Conservation (phyloP, 2,113 vertebrate species). For the Hippocampus mohnikei region DNA sequence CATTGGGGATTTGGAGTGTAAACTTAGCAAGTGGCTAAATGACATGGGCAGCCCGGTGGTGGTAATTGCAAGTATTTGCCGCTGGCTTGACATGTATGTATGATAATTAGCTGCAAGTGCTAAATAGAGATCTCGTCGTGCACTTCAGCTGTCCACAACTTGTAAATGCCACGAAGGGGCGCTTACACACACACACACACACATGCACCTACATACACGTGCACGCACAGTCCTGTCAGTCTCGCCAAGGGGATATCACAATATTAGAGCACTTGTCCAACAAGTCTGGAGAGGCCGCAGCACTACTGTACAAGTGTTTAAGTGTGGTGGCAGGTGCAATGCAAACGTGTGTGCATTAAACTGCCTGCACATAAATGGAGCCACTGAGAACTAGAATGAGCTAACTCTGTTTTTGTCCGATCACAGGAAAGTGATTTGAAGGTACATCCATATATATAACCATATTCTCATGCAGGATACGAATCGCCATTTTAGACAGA, state of each 20-base stretch:
- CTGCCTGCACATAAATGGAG: constrained; percentile 17
- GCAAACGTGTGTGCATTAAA: constrained; percentile 20
- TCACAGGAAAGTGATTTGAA: too few relatives aligned
- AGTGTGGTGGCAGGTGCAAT: constrained; percentile 39
- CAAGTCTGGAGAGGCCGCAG: constrained; percentile 31
- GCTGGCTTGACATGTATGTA: constrained; percentile 33
- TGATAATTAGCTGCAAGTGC: constrained; percentile 66
- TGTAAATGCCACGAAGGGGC: constrained; percentile 67
- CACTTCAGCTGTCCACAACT: constrained; percentile 67
- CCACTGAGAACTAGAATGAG: not conserved
- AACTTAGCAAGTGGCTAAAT: constrained; percentile 55
- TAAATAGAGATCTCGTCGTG: constrained; percentile 69
- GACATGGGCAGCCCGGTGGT: constrained; percentile 35
- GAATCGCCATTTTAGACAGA: not conserved
- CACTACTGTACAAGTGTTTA: constrained; percentile 7
- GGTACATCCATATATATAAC: too few relatives aligned
- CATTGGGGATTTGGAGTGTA: constrained; percentile 44
- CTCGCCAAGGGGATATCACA: constrained; percentile 39
- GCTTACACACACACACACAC: constrained; percentile 24
- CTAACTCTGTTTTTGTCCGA: too few relatives aligned
- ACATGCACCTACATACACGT: constrained; percentile 36
- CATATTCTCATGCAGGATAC: not conserved
- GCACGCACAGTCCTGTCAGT: constrained; percentile 58
- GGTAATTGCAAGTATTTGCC: constrained; percentile 56
- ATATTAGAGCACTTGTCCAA: constrained; percentile 41